Conservation (phyloP, 2,113 vertebrate species). For the Prionailurus bengalensis region DNA sequence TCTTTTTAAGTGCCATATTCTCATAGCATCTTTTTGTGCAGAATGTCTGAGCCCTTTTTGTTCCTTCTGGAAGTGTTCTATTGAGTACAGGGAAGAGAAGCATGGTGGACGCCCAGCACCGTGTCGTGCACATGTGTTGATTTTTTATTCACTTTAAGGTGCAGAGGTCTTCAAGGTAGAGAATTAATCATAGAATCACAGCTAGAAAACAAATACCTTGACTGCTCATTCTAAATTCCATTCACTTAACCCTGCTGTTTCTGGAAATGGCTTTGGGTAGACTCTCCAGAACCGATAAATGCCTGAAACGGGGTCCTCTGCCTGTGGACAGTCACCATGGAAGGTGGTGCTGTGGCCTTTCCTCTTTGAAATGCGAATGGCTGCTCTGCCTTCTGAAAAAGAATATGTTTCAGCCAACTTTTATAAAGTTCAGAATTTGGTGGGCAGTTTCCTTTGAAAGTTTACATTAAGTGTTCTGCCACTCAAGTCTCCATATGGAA, state of each 20-base stretch:
- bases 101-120: background rate
- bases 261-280: background rate
- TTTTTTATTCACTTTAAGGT: background rate
- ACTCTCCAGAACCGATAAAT: background rate
- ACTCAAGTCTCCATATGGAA: conserved; percentile 86
- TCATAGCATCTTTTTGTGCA: background rate
- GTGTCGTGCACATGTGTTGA: background rate
- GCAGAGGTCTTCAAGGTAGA: background rate
- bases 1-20: background rate
- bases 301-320: background rate
- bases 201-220: background rate
- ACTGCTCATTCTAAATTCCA: background rate
- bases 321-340: background rate
- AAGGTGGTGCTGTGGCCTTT: conserved; percentile 19
- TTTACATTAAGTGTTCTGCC: conserved; percentile 85
- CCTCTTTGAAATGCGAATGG: conserved; percentile 55
- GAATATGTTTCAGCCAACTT: conserved; percentile 74
- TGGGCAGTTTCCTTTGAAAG: conserved; percentile 86
- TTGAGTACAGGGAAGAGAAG: background rate
- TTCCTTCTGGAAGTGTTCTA: background rate
- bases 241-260: background rate
- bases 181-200: background rate
- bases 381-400: conserved; percentile 66
- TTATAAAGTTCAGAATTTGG: conserved; percentile 77
- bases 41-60: background rate